Conservation (phyloP, 2,113 vertebrate species). For the Etheostoma spectabile region DNA sequence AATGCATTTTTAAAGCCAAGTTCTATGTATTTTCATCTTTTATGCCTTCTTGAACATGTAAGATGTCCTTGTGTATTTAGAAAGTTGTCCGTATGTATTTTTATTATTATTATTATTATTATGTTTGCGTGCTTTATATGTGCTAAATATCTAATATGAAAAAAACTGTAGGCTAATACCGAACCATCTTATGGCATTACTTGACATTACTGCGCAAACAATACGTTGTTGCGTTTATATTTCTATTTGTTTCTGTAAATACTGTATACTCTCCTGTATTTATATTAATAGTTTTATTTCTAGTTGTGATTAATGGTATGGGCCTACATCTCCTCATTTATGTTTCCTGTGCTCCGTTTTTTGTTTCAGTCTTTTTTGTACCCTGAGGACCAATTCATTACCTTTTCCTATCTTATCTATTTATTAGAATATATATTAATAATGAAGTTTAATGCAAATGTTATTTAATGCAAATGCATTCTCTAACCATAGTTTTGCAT, state of each 20-base stretch:
- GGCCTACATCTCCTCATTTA: neutral
- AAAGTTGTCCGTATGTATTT: too few relatives aligned
- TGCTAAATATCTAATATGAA: neutral
- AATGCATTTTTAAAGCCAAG: too few relatives aligned
- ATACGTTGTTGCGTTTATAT: neutral
- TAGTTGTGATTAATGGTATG: neutral
- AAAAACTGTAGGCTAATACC: neutral
- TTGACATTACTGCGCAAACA: neutral
- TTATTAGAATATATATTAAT: neutral
- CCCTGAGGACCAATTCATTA: neutral
- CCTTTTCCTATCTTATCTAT: neutral
- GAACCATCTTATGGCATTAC: neutral
- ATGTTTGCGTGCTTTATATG: neutral
- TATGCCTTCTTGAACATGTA: too few relatives aligned
- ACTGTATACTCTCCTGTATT: neutral
- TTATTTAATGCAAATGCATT: constrained; percentile 28
- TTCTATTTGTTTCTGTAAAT: neutral
- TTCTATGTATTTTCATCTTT: too few relatives aligned
- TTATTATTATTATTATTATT: neutral
- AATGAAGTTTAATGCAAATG: constrained; percentile 25
- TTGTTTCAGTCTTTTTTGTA: neutral
- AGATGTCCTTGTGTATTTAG: too few relatives aligned
- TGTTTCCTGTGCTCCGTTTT: neutral
- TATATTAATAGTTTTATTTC: neutral
- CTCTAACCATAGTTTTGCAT: constrained; percentile 31